Evolutionary conservation across 2,797 vertebrate genomes (phyloP), one percentile per base, ranked within the genome.

Genomic region (Geotrypetes seraphini): DNA sequence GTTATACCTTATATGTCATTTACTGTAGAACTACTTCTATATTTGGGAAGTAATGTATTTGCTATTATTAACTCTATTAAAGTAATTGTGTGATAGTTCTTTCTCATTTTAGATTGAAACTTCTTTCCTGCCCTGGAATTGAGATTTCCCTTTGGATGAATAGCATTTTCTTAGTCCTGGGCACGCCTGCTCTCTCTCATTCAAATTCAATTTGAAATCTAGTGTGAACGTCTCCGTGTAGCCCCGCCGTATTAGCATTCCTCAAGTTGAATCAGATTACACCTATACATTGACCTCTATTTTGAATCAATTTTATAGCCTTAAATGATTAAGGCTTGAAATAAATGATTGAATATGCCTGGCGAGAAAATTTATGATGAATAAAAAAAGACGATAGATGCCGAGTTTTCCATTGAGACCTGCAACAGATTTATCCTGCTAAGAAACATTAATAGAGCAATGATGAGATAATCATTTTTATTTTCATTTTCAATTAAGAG

Each of bases 311-410:
- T 65, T 73, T 66, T 49, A 45, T 36, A 52, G 41, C 22, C 38
- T 59, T 63, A 66, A 72, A 63, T 63, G 41, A 63, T 51, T 58
- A 61, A 53, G 30, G 4, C 31, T 63, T 57, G 45, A 66, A 66
- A 59, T 55, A 62, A 70, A 60, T 63, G 33, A 59, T 52, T 60
- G 50, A 62, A 22, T 66, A 52, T 43, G 37, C 31, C 39, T 58
- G 39, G 16, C 39, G 51, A 63, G 40, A 57, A 69, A 50, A 50
- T 44, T 16, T 28, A 33, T 43, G 42, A 51, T 43, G 33, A 66
- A 49, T 57, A 37, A 74, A 43, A 74, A 43, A 54, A 47, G 20
- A 29, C 43, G 50, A 36, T 8, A 43, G 37, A 37, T 32, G 20
- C 20, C 41, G 49, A 2, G 3, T 36, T 61, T 55, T 47, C 8